Base-by-base conservation (phyloP, 35 echinoderm and acorn worm genomes). In the Amphiura filiformis region DNA sequence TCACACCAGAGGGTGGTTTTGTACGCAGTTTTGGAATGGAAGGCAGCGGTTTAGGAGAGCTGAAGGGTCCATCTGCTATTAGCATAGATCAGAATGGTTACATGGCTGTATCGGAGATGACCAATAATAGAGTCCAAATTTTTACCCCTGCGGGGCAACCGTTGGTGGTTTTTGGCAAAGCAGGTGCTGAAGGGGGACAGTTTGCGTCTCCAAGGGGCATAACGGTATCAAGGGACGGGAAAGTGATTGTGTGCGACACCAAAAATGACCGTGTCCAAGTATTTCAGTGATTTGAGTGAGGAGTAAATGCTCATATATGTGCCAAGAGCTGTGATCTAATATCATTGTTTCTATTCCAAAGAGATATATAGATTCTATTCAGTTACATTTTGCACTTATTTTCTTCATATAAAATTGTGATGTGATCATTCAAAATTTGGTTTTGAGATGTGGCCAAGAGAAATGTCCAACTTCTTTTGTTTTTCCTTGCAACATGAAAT, bases 101-200 rank as follows among this genome's bases (percentile, higher is more conserved):
- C 26, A 83, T 90, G 20, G 61, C 38, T 5, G 81, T 90, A 31
- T 77, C 81, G 0, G 88, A 90, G 38, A 56, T 41, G 28, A 75
- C 36, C 22, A 90, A 90, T 75, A 83, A 90, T 41, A 33, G 88
- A 13, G 70, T 90, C 11, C 87, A 89, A 32, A 28, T 89, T 56
- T 81, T 89, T 56, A 81, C 31, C 12, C 39, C 77, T 36, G 61
- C 38, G 52, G 87, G 87, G 26, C 39, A 89, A 37, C 79, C 87
- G 0, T 49, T 89, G n/a, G 52, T 57, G 41, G 28, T 26, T 18
- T 80, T 89, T 39, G 78, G 87, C 5, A 31, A 34, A 39, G 35
- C 42, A 39, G 78, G 78, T 0, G 12, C 78, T 23, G 86, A 36
- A 34, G 32, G 41, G 0, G 52, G 78, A 13, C 34, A 89, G 23